Percentiles rank a stretch among this genome's conserved stretches.
Evolutionary conservation across 2,888 invertebrate genomes (phyloP).

Genomic region (Amiota minor): DNA sequence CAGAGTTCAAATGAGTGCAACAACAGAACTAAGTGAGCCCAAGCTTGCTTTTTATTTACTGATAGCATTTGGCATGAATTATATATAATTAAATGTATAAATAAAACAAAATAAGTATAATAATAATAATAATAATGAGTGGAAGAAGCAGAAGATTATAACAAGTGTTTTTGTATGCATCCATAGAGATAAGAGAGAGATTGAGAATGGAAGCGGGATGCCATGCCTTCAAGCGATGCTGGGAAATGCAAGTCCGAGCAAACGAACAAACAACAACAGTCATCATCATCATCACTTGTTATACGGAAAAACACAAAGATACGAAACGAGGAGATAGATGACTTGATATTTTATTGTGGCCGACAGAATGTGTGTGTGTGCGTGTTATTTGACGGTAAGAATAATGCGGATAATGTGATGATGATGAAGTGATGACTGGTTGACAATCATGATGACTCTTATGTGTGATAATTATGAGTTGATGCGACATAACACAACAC

Average conservation of each 20-base stretch:
- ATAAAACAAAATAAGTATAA: conserved; percentile 1
- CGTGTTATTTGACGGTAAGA: neutral
- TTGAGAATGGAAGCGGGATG: neutral
- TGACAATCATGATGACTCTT: conserved; percentile 14
- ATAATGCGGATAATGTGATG: neutral
- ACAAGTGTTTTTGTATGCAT: conserved; percentile 10
- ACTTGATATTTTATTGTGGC: conserved; percentile 3
- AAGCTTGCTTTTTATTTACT: neutral
- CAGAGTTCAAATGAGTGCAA: conserved; percentile 26
- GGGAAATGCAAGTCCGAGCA: conserved; percentile 10
- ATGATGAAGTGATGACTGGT: conserved; percentile 5
- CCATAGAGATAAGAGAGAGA: conserved; percentile 5
- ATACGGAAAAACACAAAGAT: neutral
- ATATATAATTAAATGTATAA: conserved; percentile 20
- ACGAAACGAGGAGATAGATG: too few relatives aligned
- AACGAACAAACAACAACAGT: conserved; percentile 9
- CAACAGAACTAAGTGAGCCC: neutral
- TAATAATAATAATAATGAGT: neutral
- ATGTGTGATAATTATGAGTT: conserved; percentile 5
- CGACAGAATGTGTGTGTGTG: too few relatives aligned
- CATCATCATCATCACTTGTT: too few relatives aligned
- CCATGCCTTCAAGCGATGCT: neutral
- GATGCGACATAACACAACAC: conserved; percentile 17
- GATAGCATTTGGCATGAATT: conserved; percentile 29
- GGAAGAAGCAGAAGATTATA: conserved; percentile 11